Base-by-base conservation (phyloP, 1,140 invertebrate species). In the Zaprionus camerounensis region DNA sequence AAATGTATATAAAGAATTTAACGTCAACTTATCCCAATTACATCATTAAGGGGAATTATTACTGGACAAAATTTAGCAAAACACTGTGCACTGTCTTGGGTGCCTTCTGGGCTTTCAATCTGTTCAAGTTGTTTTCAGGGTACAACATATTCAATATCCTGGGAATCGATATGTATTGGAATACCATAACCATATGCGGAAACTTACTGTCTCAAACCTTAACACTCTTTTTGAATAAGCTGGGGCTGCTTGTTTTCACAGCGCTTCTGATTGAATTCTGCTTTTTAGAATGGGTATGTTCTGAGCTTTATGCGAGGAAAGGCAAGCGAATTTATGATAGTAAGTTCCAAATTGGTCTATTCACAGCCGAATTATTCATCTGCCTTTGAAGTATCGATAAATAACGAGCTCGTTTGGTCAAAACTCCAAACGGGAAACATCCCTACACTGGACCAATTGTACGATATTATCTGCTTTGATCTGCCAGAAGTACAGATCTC, bases 131-230 rank as follows among this genome's bases (percentile, higher is more conserved):
- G n/a, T 46, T 46, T 9, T 9, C 41, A 7, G n/a, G n/a, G 1
- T 46, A 3, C n/a, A 46, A 46, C 17, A 46, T 17, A 46, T 46
- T 46, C n/a, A 7, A 17, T 2, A 9, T n/a, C n/a, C 7, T 46
- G 7, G 15, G n/a, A 7, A 46, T 46, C 2, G 6, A 46, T 7
- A 17, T 46, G 41, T 46, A 11, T 17, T 46, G 41, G 41, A 46
- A 17, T 17, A 46, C n/a, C n/a, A 46, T 46, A 17, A 46, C 9
- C 17, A 17, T 46, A 17, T 2, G n/a, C n/a, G 6, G 15, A 3
- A 0, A 0, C n/a, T 3, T 1, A 3, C 7, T 46, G 2, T n/a
- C 41, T 5, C 41, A 2, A 17, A 7, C 0, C 7, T 3, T 46
- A 17, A 46, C 41, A 3, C 41, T 46, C 7, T 46, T 46, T 46